Evolutionary conservation across 2,888 invertebrate genomes (phyloP), one percentile per base, ranked within the genome.

Genomic region (Apodemia hepburni): DNA sequence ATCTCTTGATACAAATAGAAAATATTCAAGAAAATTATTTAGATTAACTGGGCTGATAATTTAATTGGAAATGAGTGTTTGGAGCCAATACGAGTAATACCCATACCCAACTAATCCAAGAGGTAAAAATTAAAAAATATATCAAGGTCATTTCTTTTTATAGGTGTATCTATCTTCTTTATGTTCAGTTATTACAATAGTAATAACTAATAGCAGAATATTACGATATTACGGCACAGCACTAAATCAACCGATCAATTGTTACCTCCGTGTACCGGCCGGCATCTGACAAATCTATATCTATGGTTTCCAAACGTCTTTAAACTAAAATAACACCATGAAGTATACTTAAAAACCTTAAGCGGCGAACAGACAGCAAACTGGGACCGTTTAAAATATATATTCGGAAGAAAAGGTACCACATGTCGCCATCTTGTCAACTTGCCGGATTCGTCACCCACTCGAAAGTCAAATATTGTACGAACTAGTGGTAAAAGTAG

Each of bases 391-490:
- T 12, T 29, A n/a, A 15, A 15, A 22, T 12, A 3, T 57, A 73
- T 75, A 76, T 81, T 74, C 68, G 78, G 82, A 81, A 76, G 72
- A 75, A 71, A 74, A 80, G 76, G 78, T 75, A 86, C 87, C 89
- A 87, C 91, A 89, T 91, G 91, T 91, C 91, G 91, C 91, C 91
- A 91, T 91, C 85, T 91, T 91, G 91, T 89, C 86, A 89, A 84
- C 82, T 86, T 78, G 84, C 85, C 84, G 85, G 81, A 85, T 84
- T 87, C 79, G 84, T 85, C 85, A 86, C 82, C 81, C 82, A 75
- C 73, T 74, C 73, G 61, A 61, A 66, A 29, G 29, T 61, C 57
- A 47, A 58, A 61, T 47, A 60, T 38, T 49, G 18, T 9, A 27
- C 29, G 33, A 47, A 57, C 33, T 61, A 18, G 27, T 38, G 27